Conservation (phyloP, 1,140 invertebrate genomes). For the Formica selysi region DNA sequence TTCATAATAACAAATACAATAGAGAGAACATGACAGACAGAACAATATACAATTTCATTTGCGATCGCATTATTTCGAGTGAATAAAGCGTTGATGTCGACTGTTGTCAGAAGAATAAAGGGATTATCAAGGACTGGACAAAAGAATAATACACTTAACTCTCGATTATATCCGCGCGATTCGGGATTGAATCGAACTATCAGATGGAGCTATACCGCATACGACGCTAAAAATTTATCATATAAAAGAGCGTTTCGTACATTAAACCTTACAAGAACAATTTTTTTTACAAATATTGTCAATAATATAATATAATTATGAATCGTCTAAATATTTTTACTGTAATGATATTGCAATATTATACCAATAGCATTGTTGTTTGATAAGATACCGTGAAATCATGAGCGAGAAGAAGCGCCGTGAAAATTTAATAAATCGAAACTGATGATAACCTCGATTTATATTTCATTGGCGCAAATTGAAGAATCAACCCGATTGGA, state of each 20-base stretch:
- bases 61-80: constrained; percentile 26
- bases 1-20: background rate
- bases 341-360: background rate
- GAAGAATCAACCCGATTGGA: constrained; percentile 38
- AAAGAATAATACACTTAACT: constrained; percentile 31
- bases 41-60: constrained; percentile 46
- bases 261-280: background rate
- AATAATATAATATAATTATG: background rate
- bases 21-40: background rate
- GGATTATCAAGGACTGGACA: constrained; percentile 18
- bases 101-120: constrained; percentile 37
- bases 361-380: background rate
- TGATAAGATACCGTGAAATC: constrained; percentile 19
- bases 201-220: background rate
- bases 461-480: constrained; percentile 36
- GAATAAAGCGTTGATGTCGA: constrained; percentile 33
- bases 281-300: background rate
- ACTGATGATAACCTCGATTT: constrained; percentile 24
- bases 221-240: background rate
- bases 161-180: background rate
- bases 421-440: constrained; percentile 43
- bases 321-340: constrained; percentile 1
- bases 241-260: background rate
- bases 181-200: background rate
- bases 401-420: background rate